Base-by-base conservation (phyloP, 2,888 invertebrate genomes). In the Latrodectus hesperus region DNA sequence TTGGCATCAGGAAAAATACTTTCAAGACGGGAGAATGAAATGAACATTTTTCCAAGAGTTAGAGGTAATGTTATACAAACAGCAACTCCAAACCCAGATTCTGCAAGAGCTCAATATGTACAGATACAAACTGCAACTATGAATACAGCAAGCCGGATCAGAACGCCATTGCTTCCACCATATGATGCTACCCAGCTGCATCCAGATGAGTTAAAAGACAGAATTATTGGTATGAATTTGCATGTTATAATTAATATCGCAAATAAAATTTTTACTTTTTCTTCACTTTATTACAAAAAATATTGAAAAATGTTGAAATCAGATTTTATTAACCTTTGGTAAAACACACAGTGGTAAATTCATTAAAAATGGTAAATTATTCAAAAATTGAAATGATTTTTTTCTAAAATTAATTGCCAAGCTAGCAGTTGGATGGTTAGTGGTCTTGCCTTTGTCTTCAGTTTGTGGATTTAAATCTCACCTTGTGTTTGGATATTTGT, bases 151-250 rank as follows among this genome's bases (percentile, higher is more conserved):
- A 91, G 91, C 85, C 87, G 92, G 55, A 91, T 92, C 71, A 92
- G 92, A 90, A 92, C 92, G 6, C 92, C 92, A 1, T 89, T 92
- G 11, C 85, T 92, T 17, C 91, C 92, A n/a, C 92, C 92, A 8
- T 83, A 90, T 12, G 91, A 90, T 75, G 91, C 92, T 8, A 91
- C 91, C n/a, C 79, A 89, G 8, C 90, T 91, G 6, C 91, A 91
- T 74, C 90, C 91, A 38, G 91, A 91, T 84, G 91, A 91, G 55
- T 90, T 92, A 16, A 90, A 91, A 84, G 92, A 92, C 80, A 91
- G 90, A 90, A 91, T 92, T 70, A 88, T 91, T 83, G 92, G 92
- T 92, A 90, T 87, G 90, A 12, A 38, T 17, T 78, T 52, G 16
- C 64, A 16, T 11, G 22, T 71, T 60, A 16, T 53, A 72, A 38